Conservation (phyloP, 2,113 vertebrate species). For the Meleagris gallopavo region DNA sequence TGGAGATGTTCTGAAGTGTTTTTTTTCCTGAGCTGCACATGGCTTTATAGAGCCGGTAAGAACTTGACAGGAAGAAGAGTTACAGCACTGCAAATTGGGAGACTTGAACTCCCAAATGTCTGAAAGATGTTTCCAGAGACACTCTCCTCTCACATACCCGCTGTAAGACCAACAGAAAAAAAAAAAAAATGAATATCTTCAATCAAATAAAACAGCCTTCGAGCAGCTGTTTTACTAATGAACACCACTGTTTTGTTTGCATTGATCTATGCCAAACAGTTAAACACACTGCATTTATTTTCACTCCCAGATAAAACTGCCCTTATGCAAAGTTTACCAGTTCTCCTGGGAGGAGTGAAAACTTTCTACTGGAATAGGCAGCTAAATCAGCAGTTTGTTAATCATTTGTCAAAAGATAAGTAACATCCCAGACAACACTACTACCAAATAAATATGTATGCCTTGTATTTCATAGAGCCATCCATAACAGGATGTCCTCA, state of each 20-base stretch:
- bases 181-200: not conserved
- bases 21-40: not conserved
- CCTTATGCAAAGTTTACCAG: not conserved
- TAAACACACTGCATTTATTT: not conserved
- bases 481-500: not conserved
- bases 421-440: not conserved
- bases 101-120: not conserved
- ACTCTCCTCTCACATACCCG: not conserved
- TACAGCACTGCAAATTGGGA: not conserved
- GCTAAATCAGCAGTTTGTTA: not conserved
- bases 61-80: not conserved
- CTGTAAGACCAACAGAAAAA: not conserved
- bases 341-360: not conserved
- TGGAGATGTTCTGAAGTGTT: not conserved
- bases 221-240: not conserved
- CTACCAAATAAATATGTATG: not conserved
- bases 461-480: not conserved
- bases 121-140: not conserved
- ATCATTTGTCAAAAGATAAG: not conserved
- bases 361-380: not conserved
- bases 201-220: not conserved
- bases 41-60: not conserved
- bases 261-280: not conserved
- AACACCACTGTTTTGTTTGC: not conserved
- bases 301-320: not conserved